phyloP scores from a whole-genome alignment of 2,797 vertebrate genomes.

The Cephalopachus bancanus region DNA sequence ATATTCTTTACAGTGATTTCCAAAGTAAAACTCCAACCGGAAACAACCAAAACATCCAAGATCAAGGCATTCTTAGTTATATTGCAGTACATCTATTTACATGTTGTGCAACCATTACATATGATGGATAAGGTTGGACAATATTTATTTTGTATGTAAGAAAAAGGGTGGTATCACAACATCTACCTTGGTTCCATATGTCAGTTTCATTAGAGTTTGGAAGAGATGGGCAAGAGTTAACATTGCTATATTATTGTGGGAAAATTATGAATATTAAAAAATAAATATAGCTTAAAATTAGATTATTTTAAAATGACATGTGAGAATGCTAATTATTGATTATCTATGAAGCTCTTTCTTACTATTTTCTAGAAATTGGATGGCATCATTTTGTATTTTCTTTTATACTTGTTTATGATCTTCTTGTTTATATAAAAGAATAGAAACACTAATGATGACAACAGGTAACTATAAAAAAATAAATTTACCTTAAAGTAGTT shows the following conservation, averaged over 20 bases:
- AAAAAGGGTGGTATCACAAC: not conserved
- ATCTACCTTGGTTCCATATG: not conserved
- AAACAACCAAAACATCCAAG: not conserved
- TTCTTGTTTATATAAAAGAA: conserved; percentile 59
- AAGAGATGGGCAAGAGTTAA: not conserved
- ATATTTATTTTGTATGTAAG: conserved; percentile 36
- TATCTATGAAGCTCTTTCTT: not conserved
- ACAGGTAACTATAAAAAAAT: conserved; percentile 42
- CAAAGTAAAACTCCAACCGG: not conserved
- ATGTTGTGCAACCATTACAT: not conserved
- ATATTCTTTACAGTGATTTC: not conserved
- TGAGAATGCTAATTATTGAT: not conserved
- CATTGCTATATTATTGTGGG: not conserved
- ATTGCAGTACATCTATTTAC: not conserved
- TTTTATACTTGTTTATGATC: conserved; percentile 31
- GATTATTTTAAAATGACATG: not conserved
- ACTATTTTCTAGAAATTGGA: not conserved
- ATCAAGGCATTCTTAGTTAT: not conserved
- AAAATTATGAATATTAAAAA: not conserved
- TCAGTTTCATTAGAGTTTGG: not conserved
- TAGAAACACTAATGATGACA: conserved; percentile 48
- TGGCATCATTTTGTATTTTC: conserved; percentile 3
- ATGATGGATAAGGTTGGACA: not conserved
- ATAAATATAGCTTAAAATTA: not conserved
- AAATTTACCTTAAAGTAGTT: conserved; percentile 70